phyloP scores from a whole-genome alignment of 2,888 invertebrate genomes.

The Dynastes maya region DNA sequence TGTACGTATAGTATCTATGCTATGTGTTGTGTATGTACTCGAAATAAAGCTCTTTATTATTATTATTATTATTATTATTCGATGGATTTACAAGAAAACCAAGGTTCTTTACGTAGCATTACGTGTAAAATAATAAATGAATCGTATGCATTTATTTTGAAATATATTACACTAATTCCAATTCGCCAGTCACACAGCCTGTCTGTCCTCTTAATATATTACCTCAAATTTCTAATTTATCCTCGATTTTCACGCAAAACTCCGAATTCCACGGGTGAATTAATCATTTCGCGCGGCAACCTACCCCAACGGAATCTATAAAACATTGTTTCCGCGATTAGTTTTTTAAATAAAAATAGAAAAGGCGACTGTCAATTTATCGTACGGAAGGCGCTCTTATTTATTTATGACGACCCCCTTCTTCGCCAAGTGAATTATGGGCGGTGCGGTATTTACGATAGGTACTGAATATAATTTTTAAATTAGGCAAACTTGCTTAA shows the following conservation, averaged over 20 bases:
- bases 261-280: neutral
- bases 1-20: no score
- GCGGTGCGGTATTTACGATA: conserved; percentile 27
- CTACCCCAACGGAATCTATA: conserved; percentile 14
- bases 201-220: conserved; percentile 13
- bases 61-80: no score
- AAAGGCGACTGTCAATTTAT: conserved; percentile 30
- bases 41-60: no score
- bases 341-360: conserved; percentile 31
- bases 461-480: conserved; percentile 42
- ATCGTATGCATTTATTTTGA: neutral
- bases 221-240: conserved; percentile 12
- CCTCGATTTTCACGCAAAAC: conserved; percentile 5
- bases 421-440: conserved; percentile 28
- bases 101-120: no score
- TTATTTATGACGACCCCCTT: conserved; percentile 39
- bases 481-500: conserved; percentile 25
- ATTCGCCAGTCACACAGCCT: neutral
- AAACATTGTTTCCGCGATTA: conserved; percentile 28
- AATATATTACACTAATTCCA: conserved; percentile 1
- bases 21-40: no score
- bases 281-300: conserved; percentile 21
- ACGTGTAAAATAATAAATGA: neutral
- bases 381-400: neutral
- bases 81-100: no score